Conservation (phyloP, 2,113 vertebrate genomes). For the Chlorocebus sabaeus region DNA sequence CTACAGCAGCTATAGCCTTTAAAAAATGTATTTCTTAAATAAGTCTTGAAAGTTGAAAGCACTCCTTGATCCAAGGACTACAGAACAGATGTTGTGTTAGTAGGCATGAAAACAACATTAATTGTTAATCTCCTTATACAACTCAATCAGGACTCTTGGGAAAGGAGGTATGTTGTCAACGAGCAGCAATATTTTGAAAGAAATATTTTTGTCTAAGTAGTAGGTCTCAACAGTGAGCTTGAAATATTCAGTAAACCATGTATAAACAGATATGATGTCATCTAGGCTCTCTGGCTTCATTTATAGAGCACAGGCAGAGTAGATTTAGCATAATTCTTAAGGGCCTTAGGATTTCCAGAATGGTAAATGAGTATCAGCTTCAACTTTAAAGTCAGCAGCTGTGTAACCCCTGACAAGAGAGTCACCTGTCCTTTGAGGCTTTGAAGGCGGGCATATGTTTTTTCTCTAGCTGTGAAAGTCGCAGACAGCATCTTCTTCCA, state of each 20-base stretch:
- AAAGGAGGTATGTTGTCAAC: not conserved
- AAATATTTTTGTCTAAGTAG: not conserved
- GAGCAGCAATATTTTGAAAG: not conserved
- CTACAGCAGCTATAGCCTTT: not conserved
- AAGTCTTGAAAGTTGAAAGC: not conserved
- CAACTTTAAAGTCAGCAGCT: no score
- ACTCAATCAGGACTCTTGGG: not conserved
- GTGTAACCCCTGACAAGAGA: not conserved
- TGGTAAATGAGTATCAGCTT: no score
- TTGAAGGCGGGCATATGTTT: no score
- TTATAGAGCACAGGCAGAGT: not conserved
- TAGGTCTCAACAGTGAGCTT: not conserved
- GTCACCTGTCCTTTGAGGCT: no score
- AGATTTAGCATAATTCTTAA: no score
- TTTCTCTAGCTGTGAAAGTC: no score
- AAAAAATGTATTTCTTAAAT: not conserved
- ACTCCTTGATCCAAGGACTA: not conserved
- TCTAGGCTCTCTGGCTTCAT: not conserved
- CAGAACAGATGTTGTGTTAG: not conserved
- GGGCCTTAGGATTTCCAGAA: no score
- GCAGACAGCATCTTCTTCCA: no score
- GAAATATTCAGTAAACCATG: not conserved
- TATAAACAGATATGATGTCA: not conserved
- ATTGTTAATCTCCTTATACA: not conserved
- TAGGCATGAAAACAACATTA: not conserved